Evolutionary conservation across 2,888 invertebrate species (phyloP), one percentile per base, ranked within the genome.

Genomic region (Hololepta plana): DNA sequence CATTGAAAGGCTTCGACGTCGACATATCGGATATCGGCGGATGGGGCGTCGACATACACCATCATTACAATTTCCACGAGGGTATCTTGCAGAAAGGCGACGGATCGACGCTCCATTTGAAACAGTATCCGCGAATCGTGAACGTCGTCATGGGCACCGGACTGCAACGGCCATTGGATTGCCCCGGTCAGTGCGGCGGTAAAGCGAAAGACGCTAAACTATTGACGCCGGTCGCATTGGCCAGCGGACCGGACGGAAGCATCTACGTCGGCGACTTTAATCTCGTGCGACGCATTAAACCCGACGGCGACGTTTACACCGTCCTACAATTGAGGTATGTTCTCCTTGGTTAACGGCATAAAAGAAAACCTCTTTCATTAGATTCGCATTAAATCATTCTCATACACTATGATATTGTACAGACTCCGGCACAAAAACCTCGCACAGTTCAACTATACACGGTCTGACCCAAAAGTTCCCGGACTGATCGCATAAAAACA

Each of bases 31-130:
- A 93, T 49, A 82, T 95, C 28, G 95, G 95, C 2, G 91, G 91
- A 23, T 98, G 95, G 95, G 91, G 95, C 26, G 60, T 99, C 28
- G 87, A 96, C 51, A 87, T 95, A 35, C 95, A 96, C 57, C 96
- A 99, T 55, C 88, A 91, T 53, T 95, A 95, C 57, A 96, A 98
- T 54, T 91, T 91, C 65, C 87, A 93, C 47, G 93, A 96, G 62
- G 95, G 88, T 12, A 93, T 96, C 35, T 60, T 98, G 22, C 95
- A 98, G 53, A 93, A 93, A 51, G 98, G 98, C 19, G 53, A 95
- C 47, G 96, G 98, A 28, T 84, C 88, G 2, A 80, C 90, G 21
- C 64, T 95, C 16, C 91, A 95, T 53, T 69, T 96, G 55, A 91
- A 87, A 46, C 81, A 85, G 46, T 84, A 88, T 46, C 87, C 87